phyloP scores from a whole-genome alignment of 1,140 invertebrate species.

The Tetraneura akinire region DNA sequence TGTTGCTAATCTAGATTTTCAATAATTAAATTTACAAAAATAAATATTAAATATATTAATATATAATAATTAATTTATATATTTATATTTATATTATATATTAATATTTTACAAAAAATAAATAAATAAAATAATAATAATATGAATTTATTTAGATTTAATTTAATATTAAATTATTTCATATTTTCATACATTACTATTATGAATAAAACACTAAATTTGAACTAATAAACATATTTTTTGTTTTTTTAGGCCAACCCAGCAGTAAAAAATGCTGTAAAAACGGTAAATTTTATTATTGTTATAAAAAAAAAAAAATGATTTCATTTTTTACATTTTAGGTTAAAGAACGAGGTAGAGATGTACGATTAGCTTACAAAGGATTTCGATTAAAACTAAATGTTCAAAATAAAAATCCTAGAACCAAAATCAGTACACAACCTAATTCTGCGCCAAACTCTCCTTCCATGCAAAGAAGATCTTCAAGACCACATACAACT shows the following conservation, averaged over 20 bases:
- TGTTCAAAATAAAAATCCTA: slow-evolving; percentile 58
- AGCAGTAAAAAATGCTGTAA: slow-evolving; percentile 77
- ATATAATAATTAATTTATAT: no score
- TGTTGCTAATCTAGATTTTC: slow-evolving; percentile 52
- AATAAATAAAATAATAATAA: no score
- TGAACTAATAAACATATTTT: background rate
- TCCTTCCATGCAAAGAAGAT: slow-evolving; percentile 60
- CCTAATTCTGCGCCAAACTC: slow-evolving; percentile 69
- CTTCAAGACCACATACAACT: slow-evolving; percentile 46
- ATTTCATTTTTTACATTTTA: slow-evolving; percentile 56
- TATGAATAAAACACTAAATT: no score
- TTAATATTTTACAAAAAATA: background rate
- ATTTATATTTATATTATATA: no score
- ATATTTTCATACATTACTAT: no score
- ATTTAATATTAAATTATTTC: no score
- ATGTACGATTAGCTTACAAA: slow-evolving; percentile 74
- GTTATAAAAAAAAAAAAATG: background rate
- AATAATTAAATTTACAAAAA: background rate
- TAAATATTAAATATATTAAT: no score
- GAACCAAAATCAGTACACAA: slow-evolving; percentile 59
- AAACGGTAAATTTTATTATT: slow-evolving; percentile 67
- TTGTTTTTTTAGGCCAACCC: slow-evolving; percentile 72
- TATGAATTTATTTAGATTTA: no score
- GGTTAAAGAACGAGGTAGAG: slow-evolving; percentile 77
- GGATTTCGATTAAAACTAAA: slow-evolving; percentile 69